Base-by-base conservation (phyloP, 2,113 vertebrate species). In the Balaenoptera acutorostrata region DNA sequence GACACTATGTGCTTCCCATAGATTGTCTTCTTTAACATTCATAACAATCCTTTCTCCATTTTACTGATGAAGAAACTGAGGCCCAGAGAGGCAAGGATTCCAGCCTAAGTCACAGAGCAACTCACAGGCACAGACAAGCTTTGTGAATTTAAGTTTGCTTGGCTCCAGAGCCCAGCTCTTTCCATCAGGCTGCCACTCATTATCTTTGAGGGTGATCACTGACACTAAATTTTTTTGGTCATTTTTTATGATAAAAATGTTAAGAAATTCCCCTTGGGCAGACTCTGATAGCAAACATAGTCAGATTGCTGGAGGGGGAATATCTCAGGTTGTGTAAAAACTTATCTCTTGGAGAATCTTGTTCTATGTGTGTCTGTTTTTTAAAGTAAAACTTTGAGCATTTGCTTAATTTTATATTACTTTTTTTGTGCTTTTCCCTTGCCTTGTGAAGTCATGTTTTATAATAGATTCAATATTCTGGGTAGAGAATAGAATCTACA, bases 391-490 rank as follows among this genome's bases (percentile, higher is more conserved):
- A 33, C 17, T 66, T 91, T 3, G 25, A n/a, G n/a, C 55, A 14
- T 96, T 93, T 66, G 46, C 11, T 88, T 90, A 12, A 74, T 92
- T 92, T 96, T 66, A 55, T 74, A 31, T 71, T 72, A 20, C 64
- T 66, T 88, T 41, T 44, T 75, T 84, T 80, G 33, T 74, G 52
- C 29, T 88, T 57, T 64, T 64, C 20, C 27, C 27, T 75, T 78
- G 52, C 23, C 20, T 27, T 75, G 7, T 52, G 12, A 95, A 77
- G 31, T 77, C 33, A 75, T 14, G 8, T 94, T 94, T 90, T 86
- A 52, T 82, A 83, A 87, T 82, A 52, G n/a, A 86, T 84, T 88
- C 31, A 68, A n/a, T 90, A 90, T 94, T 90, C 75, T 94, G 55
- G 11, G 49, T 33, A 64, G n/a, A 93, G 36, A 78, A 55, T 80